phyloP scores from a whole-genome alignment of 1,140 invertebrate species.

The Drosophila nebulosa region DNA sequence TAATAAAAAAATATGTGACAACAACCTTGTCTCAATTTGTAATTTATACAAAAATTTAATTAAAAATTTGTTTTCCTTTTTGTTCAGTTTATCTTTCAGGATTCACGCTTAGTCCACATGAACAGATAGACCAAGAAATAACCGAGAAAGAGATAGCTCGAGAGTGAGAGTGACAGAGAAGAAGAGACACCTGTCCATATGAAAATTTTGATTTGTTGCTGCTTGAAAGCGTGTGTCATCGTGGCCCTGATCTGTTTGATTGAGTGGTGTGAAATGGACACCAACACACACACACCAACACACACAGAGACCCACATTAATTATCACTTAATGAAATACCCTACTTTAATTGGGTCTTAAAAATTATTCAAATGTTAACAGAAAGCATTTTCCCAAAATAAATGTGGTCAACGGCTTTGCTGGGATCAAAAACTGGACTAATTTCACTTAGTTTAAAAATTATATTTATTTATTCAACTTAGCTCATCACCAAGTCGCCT shows the following conservation, averaged over 20 bases:
- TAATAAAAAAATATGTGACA: no score
- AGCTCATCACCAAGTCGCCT: neutral
- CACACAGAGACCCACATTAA: conserved; percentile 25
- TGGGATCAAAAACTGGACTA: neutral
- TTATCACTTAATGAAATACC: conserved; percentile 5
- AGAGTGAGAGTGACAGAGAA: neutral
- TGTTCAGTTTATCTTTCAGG: conserved; percentile 17
- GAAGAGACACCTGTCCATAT: neutral
- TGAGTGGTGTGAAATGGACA: neutral
- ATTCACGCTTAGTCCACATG: conserved; percentile 57
- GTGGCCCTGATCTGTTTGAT: conserved; percentile 42
- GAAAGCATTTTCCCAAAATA: neutral
- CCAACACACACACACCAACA: neutral
- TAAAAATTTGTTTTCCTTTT: conserved; percentile 16
- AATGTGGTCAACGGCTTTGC: neutral
- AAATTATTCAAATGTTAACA: neutral
- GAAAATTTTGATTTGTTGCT: conserved; percentile 2
- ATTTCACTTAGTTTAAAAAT: neutral
- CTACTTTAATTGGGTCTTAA: neutral
- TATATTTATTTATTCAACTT: neutral
- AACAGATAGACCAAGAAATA: neutral
- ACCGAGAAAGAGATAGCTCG: neutral
- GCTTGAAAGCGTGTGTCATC: conserved; percentile 29
- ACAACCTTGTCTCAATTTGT: conserved; percentile 13
- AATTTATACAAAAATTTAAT: conserved; percentile 29